phyloP scores from a whole-genome alignment of 2,113 vertebrate species.

The Smithornis capensis region DNA sequence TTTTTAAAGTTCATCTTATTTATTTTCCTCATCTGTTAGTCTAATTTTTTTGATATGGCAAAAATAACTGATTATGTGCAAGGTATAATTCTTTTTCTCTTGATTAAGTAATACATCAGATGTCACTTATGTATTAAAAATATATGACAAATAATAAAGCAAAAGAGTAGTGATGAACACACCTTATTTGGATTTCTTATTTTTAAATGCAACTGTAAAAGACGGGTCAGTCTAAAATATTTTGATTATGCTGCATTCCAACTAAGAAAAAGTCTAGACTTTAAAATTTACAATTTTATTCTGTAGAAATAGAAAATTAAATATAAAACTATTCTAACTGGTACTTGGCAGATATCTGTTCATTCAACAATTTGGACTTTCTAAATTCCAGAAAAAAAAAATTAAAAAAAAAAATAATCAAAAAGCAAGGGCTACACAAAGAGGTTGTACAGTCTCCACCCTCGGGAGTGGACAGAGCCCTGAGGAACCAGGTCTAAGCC shows the following conservation, averaged over 20 bases:
- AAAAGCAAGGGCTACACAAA: background rate
- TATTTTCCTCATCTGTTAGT: constrained; percentile 85
- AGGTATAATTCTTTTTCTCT: constrained; percentile 78
- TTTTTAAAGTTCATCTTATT: constrained; percentile 85
- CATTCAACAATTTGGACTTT: background rate
- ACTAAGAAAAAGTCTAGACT: background rate
- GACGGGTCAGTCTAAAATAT: constrained; percentile 47
- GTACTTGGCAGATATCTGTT: background rate
- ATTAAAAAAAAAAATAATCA: background rate
- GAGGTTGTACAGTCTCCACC: background rate
- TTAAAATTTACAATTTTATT: background rate
- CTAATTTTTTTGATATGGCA: constrained; percentile 81
- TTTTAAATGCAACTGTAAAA: constrained; percentile 59
- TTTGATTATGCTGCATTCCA: background rate
- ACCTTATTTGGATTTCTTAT: constrained; percentile 72
- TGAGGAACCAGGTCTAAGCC: background rate
- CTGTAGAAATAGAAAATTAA: background rate
- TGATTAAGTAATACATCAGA: constrained; percentile 86
- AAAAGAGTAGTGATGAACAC: constrained; percentile 69
- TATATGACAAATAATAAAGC: constrained; percentile 82
- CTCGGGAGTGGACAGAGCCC: background rate
- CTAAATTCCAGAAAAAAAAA: background rate
- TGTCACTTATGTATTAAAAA: constrained; percentile 84
- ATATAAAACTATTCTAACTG: background rate
- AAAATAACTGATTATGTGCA: constrained; percentile 81